Percentiles rank a stretch among this genome's conserved stretches.
Conservation (phyloP, 2,797 vertebrate genomes). For the Carduelis carduelis region DNA sequence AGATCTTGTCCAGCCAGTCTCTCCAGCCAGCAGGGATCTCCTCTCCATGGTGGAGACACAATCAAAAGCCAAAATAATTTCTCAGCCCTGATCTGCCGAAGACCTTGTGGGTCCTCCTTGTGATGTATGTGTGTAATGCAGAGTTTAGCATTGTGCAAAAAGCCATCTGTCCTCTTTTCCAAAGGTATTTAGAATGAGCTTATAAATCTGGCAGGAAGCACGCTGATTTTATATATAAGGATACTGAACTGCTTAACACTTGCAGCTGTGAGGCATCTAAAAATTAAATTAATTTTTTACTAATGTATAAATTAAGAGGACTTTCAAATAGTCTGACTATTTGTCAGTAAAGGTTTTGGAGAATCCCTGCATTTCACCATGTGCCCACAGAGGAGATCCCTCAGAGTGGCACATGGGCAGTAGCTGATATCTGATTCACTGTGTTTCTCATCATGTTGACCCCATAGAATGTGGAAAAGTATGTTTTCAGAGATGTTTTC, state of each 20-base stretch:
- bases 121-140: background rate
- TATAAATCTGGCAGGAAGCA: fast-evolving
- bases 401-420: background rate
- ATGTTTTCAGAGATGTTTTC: background rate
- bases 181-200: background rate
- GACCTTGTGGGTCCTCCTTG: background rate
- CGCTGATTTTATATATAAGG: background rate
- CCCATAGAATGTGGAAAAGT: background rate
- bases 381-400: background rate
- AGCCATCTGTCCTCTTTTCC: background rate
- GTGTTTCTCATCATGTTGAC: background rate
- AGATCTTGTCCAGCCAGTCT: background rate
- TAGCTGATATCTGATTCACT: background rate
- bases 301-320: background rate
- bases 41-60: background rate
- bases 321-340: background rate
- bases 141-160: background rate
- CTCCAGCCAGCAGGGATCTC: background rate
- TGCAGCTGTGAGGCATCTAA: background rate
- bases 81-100: background rate
- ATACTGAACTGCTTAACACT: background rate
- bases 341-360: background rate
- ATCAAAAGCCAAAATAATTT: background rate
- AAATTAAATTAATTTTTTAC: background rate
- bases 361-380: background rate